Percentiles rank a stretch among this genome's conserved stretches.
phyloP scores from a whole-genome alignment of 92 coral and sea anemone species.

The Pocillopora grandis region DNA sequence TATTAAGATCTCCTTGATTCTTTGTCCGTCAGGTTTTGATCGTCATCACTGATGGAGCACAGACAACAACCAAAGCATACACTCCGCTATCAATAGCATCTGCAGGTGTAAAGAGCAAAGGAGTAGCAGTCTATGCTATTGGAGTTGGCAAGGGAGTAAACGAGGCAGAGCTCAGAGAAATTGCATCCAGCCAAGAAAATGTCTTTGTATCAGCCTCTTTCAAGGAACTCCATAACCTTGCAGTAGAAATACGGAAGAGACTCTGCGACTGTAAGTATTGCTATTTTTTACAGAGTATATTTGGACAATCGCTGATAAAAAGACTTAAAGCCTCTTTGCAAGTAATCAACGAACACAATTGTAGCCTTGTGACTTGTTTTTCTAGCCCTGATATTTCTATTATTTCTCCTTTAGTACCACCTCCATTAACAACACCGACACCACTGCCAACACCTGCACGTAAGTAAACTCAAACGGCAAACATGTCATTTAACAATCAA shows the following conservation, averaged over 20 bases:
- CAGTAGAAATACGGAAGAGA: neutral
- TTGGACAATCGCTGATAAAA: too few species aligned
- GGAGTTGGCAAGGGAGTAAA: constrained; percentile 50
- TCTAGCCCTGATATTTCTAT: too few species aligned
- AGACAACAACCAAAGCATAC: constrained; percentile 39
- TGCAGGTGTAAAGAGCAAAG: constrained; percentile 35
- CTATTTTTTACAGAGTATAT: too few species aligned
- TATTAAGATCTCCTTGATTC: neutral
- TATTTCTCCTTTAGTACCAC: too few species aligned
- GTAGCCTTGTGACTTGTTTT: too few species aligned
- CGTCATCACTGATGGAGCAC: constrained; percentile 61
- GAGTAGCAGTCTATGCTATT: constrained; percentile 54
- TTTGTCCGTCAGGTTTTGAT: constrained; percentile 12
- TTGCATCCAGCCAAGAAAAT: constrained; percentile 55
- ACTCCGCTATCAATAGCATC: constrained; percentile 48
- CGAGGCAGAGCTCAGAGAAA: constrained; percentile 44
- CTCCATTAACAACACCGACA: constrained; percentile 7
- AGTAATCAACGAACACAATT: too few species aligned
- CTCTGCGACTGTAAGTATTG: constrained; percentile 19
- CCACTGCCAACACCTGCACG: constrained; percentile 8
- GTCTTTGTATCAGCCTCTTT: constrained; percentile 24
- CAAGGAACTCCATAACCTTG: constrained; percentile 16
- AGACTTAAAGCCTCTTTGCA: too few species aligned
- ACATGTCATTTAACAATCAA: neutral
- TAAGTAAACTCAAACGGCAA: neutral